Conservation (phyloP, 2,113 vertebrate species). For the Rynchops niger region DNA sequence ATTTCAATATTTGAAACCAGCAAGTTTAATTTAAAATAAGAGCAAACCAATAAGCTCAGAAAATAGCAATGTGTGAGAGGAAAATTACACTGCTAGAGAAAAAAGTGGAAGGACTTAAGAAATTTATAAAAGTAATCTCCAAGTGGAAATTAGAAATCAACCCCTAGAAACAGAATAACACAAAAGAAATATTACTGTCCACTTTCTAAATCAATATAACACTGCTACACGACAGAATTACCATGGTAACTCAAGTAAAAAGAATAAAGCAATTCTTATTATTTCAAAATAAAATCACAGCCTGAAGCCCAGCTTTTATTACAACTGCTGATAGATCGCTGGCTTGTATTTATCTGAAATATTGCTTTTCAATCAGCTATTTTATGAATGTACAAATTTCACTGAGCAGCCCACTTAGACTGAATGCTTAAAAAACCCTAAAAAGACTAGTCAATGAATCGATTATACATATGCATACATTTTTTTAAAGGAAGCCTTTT, state of each 20-base stretch:
- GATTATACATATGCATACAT: constrained; percentile 51
- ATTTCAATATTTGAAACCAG: constrained; percentile 99
- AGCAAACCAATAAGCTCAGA: constrained; percentile 97
- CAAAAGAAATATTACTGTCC: constrained; percentile 99
- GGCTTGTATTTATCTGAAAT: constrained; percentile 96
- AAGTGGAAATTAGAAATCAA: constrained; percentile 99
- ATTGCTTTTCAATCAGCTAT: constrained; percentile 94
- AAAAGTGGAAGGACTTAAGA: constrained; percentile 95
- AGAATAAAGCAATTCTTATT: constrained; percentile 99
- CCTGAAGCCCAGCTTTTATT: constrained; percentile 98
- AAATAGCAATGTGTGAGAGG: constrained; percentile 90
- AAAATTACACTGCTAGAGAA: constrained; percentile 93
- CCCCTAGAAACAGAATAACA: constrained; percentile 96
- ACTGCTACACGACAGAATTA: constrained; percentile 96
- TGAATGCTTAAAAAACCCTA: constrained; percentile 78
- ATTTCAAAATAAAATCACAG: constrained; percentile 98
- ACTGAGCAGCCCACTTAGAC: constrained; percentile 87
- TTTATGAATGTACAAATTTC: constrained; percentile 93
- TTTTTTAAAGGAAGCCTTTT: background rate
- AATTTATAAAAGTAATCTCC: constrained; percentile 99
- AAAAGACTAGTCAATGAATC: constrained; percentile 80
- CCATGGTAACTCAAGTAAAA: constrained; percentile 98
- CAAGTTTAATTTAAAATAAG: constrained; percentile 98
- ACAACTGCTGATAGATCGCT: constrained; percentile 92
- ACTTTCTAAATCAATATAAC: constrained; percentile 99